Evolutionary conservation across 2,888 invertebrate species (phyloP).

Genomic region (Drosophila leonis): DNA sequence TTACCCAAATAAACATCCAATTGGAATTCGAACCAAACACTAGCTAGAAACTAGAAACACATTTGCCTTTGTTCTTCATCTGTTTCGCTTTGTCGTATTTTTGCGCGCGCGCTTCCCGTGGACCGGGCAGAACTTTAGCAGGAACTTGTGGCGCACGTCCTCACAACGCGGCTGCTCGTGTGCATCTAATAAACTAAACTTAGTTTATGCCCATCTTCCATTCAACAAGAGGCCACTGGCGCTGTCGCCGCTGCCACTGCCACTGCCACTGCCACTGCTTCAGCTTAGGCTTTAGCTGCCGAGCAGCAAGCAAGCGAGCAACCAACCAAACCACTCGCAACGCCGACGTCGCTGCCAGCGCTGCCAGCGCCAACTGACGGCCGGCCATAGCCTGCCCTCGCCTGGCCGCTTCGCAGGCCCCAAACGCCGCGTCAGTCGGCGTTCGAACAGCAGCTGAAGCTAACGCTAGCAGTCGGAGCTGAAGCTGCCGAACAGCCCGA

Average conservation of each 20-base stretch:
- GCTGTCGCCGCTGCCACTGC: constrained; percentile 33
- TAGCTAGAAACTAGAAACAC: constrained; percentile 2
- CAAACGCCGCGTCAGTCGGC: constrained; percentile 38
- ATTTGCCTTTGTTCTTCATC: constrained; percentile 3
- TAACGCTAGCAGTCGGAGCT: constrained; percentile 12
- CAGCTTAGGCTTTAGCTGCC: constrained; percentile 17
- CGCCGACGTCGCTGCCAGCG: constrained; percentile 39
- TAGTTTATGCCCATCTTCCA: constrained; percentile 82
- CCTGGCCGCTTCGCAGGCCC: constrained; percentile 32
- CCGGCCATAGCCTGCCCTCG: constrained; percentile 27
- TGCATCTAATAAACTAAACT: constrained; percentile 85
- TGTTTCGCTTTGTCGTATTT: constrained; percentile 6
- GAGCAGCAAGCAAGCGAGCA: constrained; percentile 22
- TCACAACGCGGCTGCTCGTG: constrained; percentile 85
- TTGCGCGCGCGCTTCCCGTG: constrained; percentile 35
- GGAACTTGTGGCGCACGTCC: constrained; percentile 82
- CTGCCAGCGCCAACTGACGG: constrained; percentile 42
- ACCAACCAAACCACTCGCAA: constrained; percentile 65
- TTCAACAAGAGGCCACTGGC: constrained; percentile 61
- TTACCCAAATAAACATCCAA: constrained; percentile 21
- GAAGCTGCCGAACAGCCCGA: constrained; percentile 20
- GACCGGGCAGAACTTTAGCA: constrained; percentile 19
- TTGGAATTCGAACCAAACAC: constrained; percentile 10
- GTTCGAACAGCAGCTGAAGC: constrained; percentile 33
- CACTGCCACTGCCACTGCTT: constrained; percentile 14